Conservation (phyloP, 2,888 invertebrate species). For the Melieria omissa region DNA sequence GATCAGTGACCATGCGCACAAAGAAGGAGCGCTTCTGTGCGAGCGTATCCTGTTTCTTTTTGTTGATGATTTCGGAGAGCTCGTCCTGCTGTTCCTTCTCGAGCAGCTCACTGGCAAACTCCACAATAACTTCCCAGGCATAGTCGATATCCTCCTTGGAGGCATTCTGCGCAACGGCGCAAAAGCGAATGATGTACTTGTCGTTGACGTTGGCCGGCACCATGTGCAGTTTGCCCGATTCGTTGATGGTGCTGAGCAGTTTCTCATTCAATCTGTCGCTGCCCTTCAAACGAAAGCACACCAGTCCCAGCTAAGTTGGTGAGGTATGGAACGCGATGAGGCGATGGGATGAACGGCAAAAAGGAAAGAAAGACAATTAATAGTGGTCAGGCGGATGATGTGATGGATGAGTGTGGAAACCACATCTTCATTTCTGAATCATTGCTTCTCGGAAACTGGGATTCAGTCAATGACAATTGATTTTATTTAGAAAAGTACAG, state of each 20-base stretch:
- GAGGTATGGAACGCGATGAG: background rate
- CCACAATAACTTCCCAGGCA: conserved; percentile 86
- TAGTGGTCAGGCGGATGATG: background rate
- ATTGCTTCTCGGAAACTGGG: too few relatives aligned
- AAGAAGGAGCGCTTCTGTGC: conserved; percentile 95
- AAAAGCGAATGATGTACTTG: conserved; percentile 92
- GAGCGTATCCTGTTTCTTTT: conserved; percentile 81
- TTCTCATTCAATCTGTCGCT: conserved; percentile 87
- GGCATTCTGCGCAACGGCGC: conserved; percentile 91
- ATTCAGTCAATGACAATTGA: too few relatives aligned
- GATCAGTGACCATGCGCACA: conserved; percentile 97
- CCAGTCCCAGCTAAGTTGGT: conserved; percentile 80
- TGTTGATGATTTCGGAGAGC: conserved; percentile 78
- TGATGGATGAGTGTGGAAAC: background rate
- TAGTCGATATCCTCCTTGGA: conserved; percentile 84
- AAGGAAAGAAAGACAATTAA: conserved; percentile 2
- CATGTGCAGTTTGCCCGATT: conserved; percentile 96
- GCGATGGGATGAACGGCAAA: background rate
- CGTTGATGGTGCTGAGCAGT: conserved; percentile 90
- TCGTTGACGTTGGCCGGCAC: conserved; percentile 93
- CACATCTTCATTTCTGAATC: too few relatives aligned
- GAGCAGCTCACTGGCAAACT: conserved; percentile 82
- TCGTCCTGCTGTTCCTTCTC: conserved; percentile 77
- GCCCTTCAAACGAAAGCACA: conserved; percentile 90
- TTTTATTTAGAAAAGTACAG: too few relatives aligned